phyloP scores from a whole-genome alignment of 2,797 vertebrate genomes.

The Huso huso region DNA sequence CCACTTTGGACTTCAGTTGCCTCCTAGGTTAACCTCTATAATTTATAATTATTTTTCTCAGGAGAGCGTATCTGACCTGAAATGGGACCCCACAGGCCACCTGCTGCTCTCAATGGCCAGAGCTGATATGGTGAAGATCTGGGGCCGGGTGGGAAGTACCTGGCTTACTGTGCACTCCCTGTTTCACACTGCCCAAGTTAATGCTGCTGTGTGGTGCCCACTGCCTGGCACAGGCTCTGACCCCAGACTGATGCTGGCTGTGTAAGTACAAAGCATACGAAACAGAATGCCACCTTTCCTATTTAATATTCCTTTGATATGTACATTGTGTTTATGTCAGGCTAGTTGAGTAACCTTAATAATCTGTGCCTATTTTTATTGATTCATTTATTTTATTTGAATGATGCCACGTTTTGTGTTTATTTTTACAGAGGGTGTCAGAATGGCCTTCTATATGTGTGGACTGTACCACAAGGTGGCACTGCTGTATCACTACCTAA shows the following conservation, averaged over 20 bases:
- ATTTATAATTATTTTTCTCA: constrained; percentile 19
- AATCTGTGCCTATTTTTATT: not conserved
- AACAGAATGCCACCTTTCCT: not conserved
- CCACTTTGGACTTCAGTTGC: too few relatives aligned
- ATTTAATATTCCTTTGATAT: not conserved
- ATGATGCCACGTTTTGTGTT: not conserved
- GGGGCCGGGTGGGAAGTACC: constrained; percentile 44
- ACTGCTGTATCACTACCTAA: constrained; percentile 49
- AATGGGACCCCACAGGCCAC: constrained; percentile 70
- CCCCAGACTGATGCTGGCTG: constrained; percentile 62
- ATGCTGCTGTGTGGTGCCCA: constrained; percentile 59
- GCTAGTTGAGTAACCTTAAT: not conserved
- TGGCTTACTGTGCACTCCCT: constrained; percentile 64
- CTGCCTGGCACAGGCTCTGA: constrained; percentile 52
- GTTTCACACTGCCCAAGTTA: constrained; percentile 51
- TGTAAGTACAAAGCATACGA: constrained; percentile 42
- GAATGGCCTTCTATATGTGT: constrained; percentile 65
- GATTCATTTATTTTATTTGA: not conserved
- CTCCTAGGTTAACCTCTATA: too few relatives aligned
- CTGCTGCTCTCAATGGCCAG: constrained; percentile 57
- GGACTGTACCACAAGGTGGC: constrained; percentile 66
- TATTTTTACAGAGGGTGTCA: constrained; percentile 56
- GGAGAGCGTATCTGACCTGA: constrained; percentile 55
- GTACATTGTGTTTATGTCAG: not conserved
- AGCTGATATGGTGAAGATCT: constrained; percentile 59